A percentile compares a stretch with the other conserved stretches of the same genome.
phyloP scores from a whole-genome alignment of 2,888 invertebrate genomes.

The Ecliptopera silaceata region DNA sequence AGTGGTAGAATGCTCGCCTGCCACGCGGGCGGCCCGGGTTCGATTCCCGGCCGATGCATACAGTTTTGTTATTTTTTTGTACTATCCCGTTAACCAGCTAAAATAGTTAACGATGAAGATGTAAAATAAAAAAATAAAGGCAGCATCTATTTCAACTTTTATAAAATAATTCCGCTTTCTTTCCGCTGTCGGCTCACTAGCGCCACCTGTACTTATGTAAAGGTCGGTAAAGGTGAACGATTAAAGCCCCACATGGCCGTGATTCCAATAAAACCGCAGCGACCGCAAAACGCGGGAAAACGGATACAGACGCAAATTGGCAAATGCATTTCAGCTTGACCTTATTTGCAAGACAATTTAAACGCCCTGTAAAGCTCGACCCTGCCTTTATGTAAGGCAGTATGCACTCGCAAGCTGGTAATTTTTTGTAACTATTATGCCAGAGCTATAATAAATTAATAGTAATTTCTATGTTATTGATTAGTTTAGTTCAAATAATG shows the following conservation, averaged over 20 bases:
- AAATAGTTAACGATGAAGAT: too few relatives aligned
- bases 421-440: background rate
- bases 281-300: conserved; percentile 31
- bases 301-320: conserved; percentile 30
- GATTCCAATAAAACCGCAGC: conserved; percentile 40
- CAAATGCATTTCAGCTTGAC: conserved; percentile 40
- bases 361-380: conserved; percentile 26
- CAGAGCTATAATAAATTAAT: too few relatives aligned
- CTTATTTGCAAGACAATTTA: conserved; percentile 41
- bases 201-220: conserved; percentile 8
- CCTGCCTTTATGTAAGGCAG: conserved; percentile 10
- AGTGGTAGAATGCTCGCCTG: conserved; percentile 83
- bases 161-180: too few relatives aligned
- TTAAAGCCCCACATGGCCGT: conserved; percentile 24
- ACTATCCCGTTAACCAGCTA: too few relatives aligned
- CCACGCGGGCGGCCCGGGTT: conserved; percentile 84
- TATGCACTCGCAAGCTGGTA: background rate
- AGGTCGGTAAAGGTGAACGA: conserved; percentile 6
- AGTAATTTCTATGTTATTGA: too few relatives aligned
- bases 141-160: too few relatives aligned
- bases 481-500: too few relatives aligned
- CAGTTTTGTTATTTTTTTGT: background rate
- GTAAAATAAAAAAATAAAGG: too few relatives aligned
- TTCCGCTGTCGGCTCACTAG: conserved; percentile 44
- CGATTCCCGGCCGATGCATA: conserved; percentile 82